A percentile compares a stretch with the other conserved stretches of the same genome.
phyloP scores from a whole-genome alignment of 2,797 vertebrate genomes.

The Gallirallus australis region DNA sequence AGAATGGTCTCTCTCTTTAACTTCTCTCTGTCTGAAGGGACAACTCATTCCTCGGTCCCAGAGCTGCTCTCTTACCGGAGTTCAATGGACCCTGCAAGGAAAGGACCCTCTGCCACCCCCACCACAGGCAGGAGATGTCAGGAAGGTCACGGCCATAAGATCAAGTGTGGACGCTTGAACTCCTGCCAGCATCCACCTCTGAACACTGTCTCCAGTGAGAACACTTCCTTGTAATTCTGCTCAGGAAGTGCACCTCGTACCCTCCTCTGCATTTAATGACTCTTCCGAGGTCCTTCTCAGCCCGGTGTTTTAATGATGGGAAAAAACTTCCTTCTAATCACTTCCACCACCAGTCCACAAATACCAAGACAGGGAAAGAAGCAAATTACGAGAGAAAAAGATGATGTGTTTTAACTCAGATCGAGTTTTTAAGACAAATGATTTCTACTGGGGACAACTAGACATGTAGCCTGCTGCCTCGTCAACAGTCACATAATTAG shows the following conservation, averaged over 20 bases:
- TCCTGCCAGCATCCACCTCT: slow-evolving; percentile 63
- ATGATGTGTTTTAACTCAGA: not conserved
- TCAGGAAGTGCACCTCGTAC: not conserved
- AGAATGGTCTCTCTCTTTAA: slow-evolving; percentile 83
- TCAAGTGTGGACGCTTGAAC: slow-evolving; percentile 58
- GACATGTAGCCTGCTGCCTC: not conserved
- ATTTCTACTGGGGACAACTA: slow-evolving; percentile 8
- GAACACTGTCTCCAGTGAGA: slow-evolving; percentile 63
- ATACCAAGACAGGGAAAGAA: not conserved
- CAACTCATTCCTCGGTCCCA: slow-evolving; percentile 74
- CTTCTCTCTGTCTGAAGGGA: slow-evolving; percentile 75
- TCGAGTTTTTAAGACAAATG: not conserved
- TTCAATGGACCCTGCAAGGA: slow-evolving; percentile 55
- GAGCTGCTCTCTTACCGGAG: slow-evolving; percentile 77
- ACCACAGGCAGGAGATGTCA: slow-evolving; percentile 50
- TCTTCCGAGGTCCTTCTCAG: slow-evolving; percentile 7
- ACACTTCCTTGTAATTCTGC: slow-evolving; percentile 55
- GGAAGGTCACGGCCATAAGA: slow-evolving; percentile 71
- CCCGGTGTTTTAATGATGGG: not conserved
- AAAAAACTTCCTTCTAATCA: not conserved
- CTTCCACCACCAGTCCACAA: not conserved
- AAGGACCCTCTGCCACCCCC: slow-evolving; percentile 38
- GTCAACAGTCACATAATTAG: not conserved
- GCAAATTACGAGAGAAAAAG: not conserved
- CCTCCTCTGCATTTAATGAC: not conserved